These are phyloP conservation scores for Cercocebus atys DNA, from an alignment of 2,113 vertebrate genomes.

Conservation along the genomic window DNA sequence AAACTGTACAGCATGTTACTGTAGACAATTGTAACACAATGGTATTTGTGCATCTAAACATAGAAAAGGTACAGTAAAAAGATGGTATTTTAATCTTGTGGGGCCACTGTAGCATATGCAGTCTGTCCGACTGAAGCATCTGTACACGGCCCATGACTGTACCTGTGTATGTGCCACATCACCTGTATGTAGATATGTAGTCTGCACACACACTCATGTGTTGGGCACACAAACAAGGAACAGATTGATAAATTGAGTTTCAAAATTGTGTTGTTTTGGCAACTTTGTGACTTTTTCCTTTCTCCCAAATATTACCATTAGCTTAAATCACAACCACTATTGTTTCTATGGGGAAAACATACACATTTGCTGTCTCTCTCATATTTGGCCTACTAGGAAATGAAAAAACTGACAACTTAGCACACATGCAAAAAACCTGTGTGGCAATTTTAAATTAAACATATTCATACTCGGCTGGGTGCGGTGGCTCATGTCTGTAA, in stretches of 20 bases:
- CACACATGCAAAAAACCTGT: background rate
- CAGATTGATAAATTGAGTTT: background rate
- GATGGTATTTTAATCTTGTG: no score
- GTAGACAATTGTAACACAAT: background rate
- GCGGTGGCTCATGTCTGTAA: no score
- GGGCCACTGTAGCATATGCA: background rate
- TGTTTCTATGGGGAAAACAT: background rate
- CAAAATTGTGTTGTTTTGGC: background rate
- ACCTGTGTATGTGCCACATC: background rate
- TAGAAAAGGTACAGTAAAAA: background rate
- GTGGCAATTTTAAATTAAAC: background rate
- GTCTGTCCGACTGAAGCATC: background rate
- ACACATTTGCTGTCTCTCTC: background rate
- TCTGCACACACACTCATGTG: fast-evolving
- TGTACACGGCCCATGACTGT: background rate
- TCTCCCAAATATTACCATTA: background rate
- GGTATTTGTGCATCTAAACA: background rate
- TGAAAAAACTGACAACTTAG: background rate
- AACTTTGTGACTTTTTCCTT: background rate
- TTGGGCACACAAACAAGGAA: no score
- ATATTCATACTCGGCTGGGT: background rate
- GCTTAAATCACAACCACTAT: background rate
- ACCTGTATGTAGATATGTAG: background rate
- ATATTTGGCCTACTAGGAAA: background rate
- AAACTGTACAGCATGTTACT: background rate